Conservation (phyloP, 1,140 invertebrate species). For the Rhagoletis pomonella region DNA sequence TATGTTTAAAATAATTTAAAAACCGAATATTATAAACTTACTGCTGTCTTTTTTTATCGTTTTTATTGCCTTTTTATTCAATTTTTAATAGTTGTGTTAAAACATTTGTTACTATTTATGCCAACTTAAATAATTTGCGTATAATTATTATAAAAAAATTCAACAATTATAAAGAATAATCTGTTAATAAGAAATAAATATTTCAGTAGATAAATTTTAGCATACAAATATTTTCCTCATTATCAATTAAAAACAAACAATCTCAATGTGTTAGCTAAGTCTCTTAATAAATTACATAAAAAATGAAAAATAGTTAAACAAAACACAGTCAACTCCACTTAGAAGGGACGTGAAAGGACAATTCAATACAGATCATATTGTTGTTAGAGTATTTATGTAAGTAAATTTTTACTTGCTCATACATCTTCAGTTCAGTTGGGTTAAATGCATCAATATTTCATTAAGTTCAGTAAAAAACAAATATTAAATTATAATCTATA, state of each 20-base stretch:
- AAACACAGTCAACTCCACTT: conserved; percentile 26
- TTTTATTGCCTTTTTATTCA: conserved; percentile 38
- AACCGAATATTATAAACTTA: no score
- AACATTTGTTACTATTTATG: background rate
- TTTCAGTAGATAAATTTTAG: background rate
- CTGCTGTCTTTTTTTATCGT: background rate
- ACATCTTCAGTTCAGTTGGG: background rate
- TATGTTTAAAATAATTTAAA: no score
- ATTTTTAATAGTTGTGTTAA: conserved; percentile 31
- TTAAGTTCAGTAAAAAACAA: conserved; percentile 7
- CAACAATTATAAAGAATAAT: conserved; percentile 24
- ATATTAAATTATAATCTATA: background rate
- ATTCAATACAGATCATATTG: conserved; percentile 17
- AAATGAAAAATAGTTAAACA: conserved; percentile 3
- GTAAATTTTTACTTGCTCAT: background rate
- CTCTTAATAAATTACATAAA: background rate
- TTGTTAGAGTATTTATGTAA: conserved; percentile 12
- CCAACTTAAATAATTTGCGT: background rate
- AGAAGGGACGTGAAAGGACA: conserved; percentile 13
- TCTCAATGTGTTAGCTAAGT: conserved; percentile 41
- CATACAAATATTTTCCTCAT: background rate
- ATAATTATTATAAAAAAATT: conserved; percentile 33
- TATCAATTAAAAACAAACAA: background rate
- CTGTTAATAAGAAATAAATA: conserved; percentile 41
- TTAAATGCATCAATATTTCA: conserved; percentile 32